phyloP scores from a whole-genome alignment of 2,888 invertebrate species.

The Harpalus rubripes region DNA sequence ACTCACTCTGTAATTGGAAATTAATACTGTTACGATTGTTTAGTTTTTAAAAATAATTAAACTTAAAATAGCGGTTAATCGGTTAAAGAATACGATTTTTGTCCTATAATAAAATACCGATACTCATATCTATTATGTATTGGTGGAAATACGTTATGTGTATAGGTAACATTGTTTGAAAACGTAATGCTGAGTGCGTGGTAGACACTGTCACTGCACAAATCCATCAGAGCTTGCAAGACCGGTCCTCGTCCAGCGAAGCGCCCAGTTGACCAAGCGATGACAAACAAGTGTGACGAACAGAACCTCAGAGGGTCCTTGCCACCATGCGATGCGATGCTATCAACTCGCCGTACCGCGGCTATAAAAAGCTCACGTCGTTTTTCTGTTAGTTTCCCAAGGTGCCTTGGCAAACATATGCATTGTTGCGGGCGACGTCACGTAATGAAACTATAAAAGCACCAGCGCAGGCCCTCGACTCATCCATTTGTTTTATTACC shows the following conservation, averaged over 20 bases:
- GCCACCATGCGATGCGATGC: conserved; percentile 31
- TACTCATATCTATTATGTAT: no score
- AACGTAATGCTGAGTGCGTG: no score
- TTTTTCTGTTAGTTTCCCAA: conserved; percentile 64
- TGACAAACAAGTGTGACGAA: conserved; percentile 59
- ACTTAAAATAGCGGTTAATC: no score
- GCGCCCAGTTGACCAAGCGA: conserved; percentile 45
- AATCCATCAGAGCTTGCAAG: conserved; percentile 51
- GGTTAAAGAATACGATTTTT: no score
- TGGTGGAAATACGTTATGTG: no score
- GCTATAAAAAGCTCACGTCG: conserved; percentile 71
- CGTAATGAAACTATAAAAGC: conserved; percentile 61
- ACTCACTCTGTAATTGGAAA: no score
- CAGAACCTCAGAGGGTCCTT: conserved; percentile 44
- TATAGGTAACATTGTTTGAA: no score
- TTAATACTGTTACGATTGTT: no score
- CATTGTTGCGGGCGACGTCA: conserved; percentile 39
- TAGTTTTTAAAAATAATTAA: no score
- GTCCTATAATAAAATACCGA: no score
- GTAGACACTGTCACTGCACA: conserved; percentile 11
- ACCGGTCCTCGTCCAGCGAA: conserved; percentile 44
- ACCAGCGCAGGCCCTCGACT: neutral
- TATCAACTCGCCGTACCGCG: conserved; percentile 29
- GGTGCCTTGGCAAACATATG: conserved; percentile 62
- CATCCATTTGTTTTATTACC: conserved; percentile 58